Evolutionary conservation across 2,113 vertebrate genomes (phyloP).

Genomic region (Gymnogyps californianus): DNA sequence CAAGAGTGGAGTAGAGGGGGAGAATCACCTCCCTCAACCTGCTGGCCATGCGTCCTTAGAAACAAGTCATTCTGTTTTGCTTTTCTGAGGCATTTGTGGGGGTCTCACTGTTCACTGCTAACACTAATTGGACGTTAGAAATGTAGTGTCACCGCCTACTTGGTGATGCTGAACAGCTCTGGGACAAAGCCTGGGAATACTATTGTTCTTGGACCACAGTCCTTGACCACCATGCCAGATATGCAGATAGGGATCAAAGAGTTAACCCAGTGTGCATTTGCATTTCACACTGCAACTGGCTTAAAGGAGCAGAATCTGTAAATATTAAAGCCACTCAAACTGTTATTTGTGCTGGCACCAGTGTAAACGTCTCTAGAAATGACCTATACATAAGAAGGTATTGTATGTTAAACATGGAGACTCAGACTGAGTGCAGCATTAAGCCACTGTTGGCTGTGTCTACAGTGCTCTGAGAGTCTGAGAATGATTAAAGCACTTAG

Average conservation of each 20-base stretch:
- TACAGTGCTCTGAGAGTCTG: background rate
- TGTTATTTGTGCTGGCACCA: background rate
- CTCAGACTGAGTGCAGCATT: rapidly evolving
- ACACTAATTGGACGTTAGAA: background rate
- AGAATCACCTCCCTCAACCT: background rate
- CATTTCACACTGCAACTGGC: background rate
- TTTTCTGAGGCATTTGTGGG: background rate
- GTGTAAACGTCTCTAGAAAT: background rate
- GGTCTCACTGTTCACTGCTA: background rate
- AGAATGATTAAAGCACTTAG: background rate
- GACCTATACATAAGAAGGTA: background rate
- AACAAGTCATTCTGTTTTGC: background rate
- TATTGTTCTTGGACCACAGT: background rate
- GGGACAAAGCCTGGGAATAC: background rate
- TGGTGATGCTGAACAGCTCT: background rate
- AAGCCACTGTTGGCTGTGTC: background rate
- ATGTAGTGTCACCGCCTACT: background rate
- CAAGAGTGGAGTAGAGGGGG: background rate
- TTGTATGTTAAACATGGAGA: background rate
- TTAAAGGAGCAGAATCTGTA: background rate
- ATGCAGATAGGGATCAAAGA: background rate
- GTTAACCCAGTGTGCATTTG: background rate
- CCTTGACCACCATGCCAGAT: background rate
- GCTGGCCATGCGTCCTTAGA: background rate
- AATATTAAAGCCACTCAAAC: background rate